These are phyloP conservation scores for Leptinotarsa rubiginosa DNA, from an alignment of 2,888 invertebrate species.

Conservation along the genomic window DNA sequence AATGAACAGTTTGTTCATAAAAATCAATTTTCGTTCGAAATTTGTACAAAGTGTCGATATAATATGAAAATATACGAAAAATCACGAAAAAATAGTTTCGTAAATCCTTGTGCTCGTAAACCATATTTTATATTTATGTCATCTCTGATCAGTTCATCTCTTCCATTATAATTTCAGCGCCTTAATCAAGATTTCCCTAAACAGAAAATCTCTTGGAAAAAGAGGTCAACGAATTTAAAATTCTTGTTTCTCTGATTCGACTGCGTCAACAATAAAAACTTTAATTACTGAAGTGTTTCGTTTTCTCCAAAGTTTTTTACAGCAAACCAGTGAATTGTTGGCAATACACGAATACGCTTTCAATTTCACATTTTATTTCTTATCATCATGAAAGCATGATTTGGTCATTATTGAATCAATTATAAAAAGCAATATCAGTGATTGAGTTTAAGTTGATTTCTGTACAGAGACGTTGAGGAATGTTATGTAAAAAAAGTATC, in stretches of 20 bases:
- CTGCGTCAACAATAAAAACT: conserved; percentile 11
- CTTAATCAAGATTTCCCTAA: background rate
- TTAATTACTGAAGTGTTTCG: conserved; percentile 6
- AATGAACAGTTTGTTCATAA: too few relatives aligned
- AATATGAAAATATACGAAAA: too few relatives aligned
- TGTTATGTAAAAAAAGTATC: too few relatives aligned
- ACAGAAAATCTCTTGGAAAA: conserved; percentile 4
- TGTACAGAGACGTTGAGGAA: too few relatives aligned
- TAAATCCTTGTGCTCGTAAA: too few relatives aligned
- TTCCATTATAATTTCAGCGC: background rate
- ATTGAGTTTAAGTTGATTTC: background rate
- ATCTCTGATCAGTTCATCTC: background rate
- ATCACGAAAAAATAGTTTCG: too few relatives aligned
- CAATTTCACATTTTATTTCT: conserved; percentile 19
- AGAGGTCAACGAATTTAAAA: background rate
- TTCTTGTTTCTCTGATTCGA: conserved; percentile 8
- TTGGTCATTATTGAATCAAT: background rate
- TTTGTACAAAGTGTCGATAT: too few relatives aligned
- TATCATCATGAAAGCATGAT: conserved; percentile 13
- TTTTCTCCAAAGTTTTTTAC: conserved; percentile 18
- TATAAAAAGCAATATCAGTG: conserved; percentile 7
- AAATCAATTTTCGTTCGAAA: too few relatives aligned
- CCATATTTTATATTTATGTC: too few relatives aligned
- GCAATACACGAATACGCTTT: conserved; percentile 7
- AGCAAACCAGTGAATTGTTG: conserved; percentile 7